Conservation (phyloP, 1,140 invertebrate species). For the Calosoma granatense region DNA sequence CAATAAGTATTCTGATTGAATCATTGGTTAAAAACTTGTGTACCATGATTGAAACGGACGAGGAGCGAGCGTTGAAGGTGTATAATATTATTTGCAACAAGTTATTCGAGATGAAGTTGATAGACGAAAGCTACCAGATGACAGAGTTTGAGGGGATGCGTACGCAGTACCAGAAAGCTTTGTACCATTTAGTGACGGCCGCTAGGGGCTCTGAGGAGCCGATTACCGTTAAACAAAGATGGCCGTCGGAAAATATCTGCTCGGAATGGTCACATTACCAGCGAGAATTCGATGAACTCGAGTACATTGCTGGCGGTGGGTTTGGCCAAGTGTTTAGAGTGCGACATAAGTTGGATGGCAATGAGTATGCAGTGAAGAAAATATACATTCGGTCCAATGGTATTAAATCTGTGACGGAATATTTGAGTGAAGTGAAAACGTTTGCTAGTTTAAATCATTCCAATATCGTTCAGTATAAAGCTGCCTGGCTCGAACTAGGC, state of each 20-base stretch:
- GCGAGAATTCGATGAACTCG: conserved; percentile 64
- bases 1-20: conserved; percentile 49
- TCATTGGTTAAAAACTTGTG: conserved; percentile 53
- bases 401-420: conserved; percentile 45
- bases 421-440: conserved; percentile 67
- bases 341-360: conserved; percentile 59
- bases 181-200: conserved; percentile 47
- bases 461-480: conserved; percentile 76
- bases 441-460: conserved; percentile 67
- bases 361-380: conserved; percentile 74
- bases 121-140: conserved; percentile 53
- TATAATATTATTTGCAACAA: conserved; percentile 54
- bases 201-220: conserved; percentile 41
- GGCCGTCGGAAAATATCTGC: conserved; percentile 35
- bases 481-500: conserved; percentile 63
- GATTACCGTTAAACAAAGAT: conserved; percentile 34
- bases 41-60: conserved; percentile 46
- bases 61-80: conserved; percentile 40
- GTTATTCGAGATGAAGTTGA: conserved; percentile 51
- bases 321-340: conserved; percentile 56
- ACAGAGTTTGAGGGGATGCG: conserved; percentile 54
- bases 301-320: conserved; percentile 62
- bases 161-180: conserved; percentile 48
- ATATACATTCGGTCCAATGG: conserved; percentile 53
- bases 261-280: conserved; percentile 54